Percentiles rank a stretch among this genome's conserved stretches.
Conservation (phyloP, 2,888 invertebrate species). For the Zaprionus bogoriensis region DNA sequence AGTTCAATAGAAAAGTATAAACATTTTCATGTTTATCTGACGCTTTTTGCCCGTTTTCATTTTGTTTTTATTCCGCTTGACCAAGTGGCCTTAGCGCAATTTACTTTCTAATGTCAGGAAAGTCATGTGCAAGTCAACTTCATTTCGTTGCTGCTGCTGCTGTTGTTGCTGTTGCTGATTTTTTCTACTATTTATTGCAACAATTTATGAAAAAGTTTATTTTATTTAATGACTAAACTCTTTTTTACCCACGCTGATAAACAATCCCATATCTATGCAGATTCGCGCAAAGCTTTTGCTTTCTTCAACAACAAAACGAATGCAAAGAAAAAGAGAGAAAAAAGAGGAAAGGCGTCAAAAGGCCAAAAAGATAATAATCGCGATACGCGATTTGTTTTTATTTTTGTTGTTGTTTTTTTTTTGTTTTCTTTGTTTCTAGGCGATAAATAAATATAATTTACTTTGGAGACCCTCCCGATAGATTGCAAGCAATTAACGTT, state of each 20-base stretch:
- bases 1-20: conserved; percentile 63
- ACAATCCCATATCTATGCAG: conserved; percentile 56
- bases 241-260: conserved; percentile 62
- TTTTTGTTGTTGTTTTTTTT: background rate
- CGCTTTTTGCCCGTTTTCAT: conserved; percentile 42
- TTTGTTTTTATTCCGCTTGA: conserved; percentile 59
- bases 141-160: background rate
- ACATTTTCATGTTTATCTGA: conserved; percentile 52
- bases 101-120: conserved; percentile 77
- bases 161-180: background rate
- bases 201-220: conserved; percentile 25
- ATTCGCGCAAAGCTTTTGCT: conserved; percentile 25
- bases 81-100: conserved; percentile 76
- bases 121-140: conserved; percentile 74
- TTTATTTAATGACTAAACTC: conserved; percentile 46
- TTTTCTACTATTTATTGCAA: conserved; percentile 28
- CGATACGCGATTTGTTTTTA: conserved; percentile 4
- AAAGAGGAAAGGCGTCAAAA: conserved; percentile 40
- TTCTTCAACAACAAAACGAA: background rate
- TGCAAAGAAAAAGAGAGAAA: conserved; percentile 1
- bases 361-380: conserved; percentile 44
- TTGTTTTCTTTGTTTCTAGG: no score
- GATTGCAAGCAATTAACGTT: conserved; percentile 27
- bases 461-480: background rate
- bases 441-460: conserved; percentile 2